Conservation (phyloP, 2,113 vertebrate species). For the Podiceps cristatus region DNA sequence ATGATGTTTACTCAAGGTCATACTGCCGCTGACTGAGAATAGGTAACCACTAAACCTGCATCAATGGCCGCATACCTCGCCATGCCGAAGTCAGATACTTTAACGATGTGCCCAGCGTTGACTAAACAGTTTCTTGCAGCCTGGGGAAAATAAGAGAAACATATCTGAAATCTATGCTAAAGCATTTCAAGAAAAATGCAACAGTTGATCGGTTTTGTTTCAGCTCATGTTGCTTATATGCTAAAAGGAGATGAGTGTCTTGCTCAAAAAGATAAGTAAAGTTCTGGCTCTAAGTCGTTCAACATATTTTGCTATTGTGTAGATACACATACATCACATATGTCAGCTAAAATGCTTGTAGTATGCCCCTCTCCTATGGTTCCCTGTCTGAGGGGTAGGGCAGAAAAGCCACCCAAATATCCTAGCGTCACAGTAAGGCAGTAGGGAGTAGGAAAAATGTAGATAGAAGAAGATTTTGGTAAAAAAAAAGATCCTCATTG, state of each 20-base stretch:
- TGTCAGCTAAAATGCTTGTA: not conserved
- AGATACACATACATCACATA: not conserved
- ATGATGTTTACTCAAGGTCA: not conserved
- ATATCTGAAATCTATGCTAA: not conserved
- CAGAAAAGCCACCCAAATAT: not conserved
- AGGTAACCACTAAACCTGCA: not conserved
- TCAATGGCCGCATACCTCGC: slow-evolving; percentile 74
- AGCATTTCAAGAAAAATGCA: not conserved
- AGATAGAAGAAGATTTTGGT: not conserved
- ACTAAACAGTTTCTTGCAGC: slow-evolving; percentile 92
- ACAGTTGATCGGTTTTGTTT: not conserved
- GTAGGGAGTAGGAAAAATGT: not conserved
- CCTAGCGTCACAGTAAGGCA: not conserved
- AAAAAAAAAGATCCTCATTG: not conserved
- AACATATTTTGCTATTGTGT: not conserved
- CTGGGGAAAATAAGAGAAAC: slow-evolving; percentile 66
- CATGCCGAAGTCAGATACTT: slow-evolving; percentile 91
- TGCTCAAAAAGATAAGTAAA: not conserved
- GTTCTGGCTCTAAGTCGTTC: not conserved
- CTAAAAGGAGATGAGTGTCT: not conserved
- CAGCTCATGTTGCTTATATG: not conserved
- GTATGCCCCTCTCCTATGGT: not conserved
- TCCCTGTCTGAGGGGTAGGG: not conserved
- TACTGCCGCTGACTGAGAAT: not conserved
- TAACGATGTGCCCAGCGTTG: slow-evolving; percentile 79